Base-by-base conservation (phyloP, 2,888 invertebrate species). In the Drosophila neotestacea region DNA sequence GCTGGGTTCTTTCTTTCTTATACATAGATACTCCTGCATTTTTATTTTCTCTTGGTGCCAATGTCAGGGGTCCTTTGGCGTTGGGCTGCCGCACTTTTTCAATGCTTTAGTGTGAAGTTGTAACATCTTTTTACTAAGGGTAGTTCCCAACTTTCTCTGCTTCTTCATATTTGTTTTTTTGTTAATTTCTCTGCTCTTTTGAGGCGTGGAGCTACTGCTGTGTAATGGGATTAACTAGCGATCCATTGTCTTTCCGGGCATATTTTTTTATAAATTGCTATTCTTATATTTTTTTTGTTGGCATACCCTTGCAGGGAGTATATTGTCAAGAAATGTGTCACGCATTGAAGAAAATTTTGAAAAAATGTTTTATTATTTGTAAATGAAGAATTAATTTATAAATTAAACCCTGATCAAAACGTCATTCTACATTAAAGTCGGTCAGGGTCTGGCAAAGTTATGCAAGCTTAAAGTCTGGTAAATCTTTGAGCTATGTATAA, bases 31-130 rank as follows among this genome's bases (percentile, higher is more conserved):
- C 47, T 69, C 52, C 54, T 36, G 39, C n/a, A 28, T 2, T 39
- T 28, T 41, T 9, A 22, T 22, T 22, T 22, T 3, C 3, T 39
- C 0, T 32, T 70, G 76, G 77, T 82, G 88, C 69, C 88, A 87
- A 77, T 79, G 82, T 74, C 82, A 77, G 63, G 77, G 81, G 50
- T 84, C 87, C 77, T 79, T 71, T 72, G 76, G 78, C 78, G 73
- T 76, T 80, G 76, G 51, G 69, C 66, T 64, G 80, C 77, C 73
- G 84, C 91, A 90, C 89, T 86, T 86, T 70, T 58, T 87, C 85
- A 88, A 85, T 85, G 88, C 86, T 81, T 84, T 85, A 83, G 91
- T 90, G 90, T 90, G 91, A 90, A 90, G 73, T 79, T 77, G 83
- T 80, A 91, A 87, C 88, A 88, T 90, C 79, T 89, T 66, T 61